Percentiles rank a stretch among this genome's conserved stretches.
Conservation (phyloP, 1,140 invertebrate genomes). For the Ditylenchus dipsaci region DNA sequence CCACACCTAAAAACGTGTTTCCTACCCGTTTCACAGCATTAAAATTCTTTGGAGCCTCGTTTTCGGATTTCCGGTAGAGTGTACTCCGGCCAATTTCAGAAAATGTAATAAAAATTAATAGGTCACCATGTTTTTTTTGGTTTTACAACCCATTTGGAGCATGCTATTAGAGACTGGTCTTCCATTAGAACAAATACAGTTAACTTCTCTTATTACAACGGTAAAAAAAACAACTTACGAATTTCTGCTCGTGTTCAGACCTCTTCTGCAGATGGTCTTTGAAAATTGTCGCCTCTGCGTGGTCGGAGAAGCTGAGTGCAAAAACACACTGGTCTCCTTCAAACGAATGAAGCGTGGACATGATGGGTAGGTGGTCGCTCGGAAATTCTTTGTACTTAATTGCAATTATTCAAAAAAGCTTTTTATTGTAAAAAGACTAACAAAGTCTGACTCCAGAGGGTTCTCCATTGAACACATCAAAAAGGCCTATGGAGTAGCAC, state of each 20-base stretch:
- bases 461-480: constrained; percentile 24
- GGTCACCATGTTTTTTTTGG: too few relatives aligned
- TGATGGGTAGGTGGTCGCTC: constrained; percentile 30
- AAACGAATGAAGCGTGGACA: constrained; percentile 28
- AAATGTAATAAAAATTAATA: too few relatives aligned
- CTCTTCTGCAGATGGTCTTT: constrained; percentile 13
- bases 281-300: constrained; percentile 23
- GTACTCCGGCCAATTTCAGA: too few relatives aligned
- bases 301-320: constrained; percentile 26
- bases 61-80: too few relatives aligned
- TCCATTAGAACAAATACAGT: too few relatives aligned
- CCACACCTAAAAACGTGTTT: too few relatives aligned
- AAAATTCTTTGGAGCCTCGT: too few relatives aligned
- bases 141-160: too few relatives aligned
- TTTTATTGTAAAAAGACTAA: constrained; percentile 18
- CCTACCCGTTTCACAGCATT: too few relatives aligned
- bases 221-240: constrained; percentile 14
- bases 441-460: constrained; percentile 28
- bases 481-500: constrained; percentile 19
- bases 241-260: constrained; percentile 20
- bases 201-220: too few relatives aligned
- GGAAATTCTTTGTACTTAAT: constrained; percentile 9
- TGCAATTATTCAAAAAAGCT: background rate
- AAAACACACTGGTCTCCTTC: constrained; percentile 25
- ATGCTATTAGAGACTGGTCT: too few relatives aligned